These are phyloP conservation scores for Heliconius hewitsoni DNA, from an alignment of 1,140 invertebrate genomes.

Conservation along the genomic window DNA sequence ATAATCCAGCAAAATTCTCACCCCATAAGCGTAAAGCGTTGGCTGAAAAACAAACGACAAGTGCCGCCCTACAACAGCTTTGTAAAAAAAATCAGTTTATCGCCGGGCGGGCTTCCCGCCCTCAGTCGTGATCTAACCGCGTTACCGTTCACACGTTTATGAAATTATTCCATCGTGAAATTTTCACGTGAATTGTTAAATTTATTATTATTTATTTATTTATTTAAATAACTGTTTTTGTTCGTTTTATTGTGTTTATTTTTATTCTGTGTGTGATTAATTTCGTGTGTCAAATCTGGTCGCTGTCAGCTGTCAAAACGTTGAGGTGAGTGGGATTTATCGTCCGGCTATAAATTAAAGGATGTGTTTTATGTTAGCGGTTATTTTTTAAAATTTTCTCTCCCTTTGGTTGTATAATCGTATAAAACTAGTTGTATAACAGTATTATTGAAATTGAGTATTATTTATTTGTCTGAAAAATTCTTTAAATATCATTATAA, in stretches of 20 bases:
- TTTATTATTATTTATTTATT: not conserved
- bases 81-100: slow-evolving; percentile 42
- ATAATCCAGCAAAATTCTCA: slow-evolving; percentile 37
- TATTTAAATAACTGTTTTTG: not conserved
- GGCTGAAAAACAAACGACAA: slow-evolving; percentile 43
- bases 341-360: slow-evolving; percentile 30
- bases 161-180: not conserved
- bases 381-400: slow-evolving; percentile 6
- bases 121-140: slow-evolving; percentile 47
- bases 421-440: no score
- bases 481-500: no score
- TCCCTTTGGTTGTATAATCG: not conserved
- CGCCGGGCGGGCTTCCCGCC: slow-evolving; percentile 51
- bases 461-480: no score
- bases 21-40: slow-evolving; percentile 39
- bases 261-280: slow-evolving; percentile 2
- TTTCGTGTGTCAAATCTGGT: slow-evolving; percentile 19
- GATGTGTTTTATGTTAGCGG: slow-evolving; percentile 26
- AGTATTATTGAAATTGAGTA: no score
- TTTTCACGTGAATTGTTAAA: not conserved
- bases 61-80: slow-evolving; percentile 39
- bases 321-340: slow-evolving; percentile 36
- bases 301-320: slow-evolving; percentile 39
- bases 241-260: not conserved
- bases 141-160: slow-evolving; percentile 33